These are phyloP conservation scores for Crocallis elinguaria DNA, from an alignment of 2,888 invertebrate species.

Conservation along the genomic window DNA sequence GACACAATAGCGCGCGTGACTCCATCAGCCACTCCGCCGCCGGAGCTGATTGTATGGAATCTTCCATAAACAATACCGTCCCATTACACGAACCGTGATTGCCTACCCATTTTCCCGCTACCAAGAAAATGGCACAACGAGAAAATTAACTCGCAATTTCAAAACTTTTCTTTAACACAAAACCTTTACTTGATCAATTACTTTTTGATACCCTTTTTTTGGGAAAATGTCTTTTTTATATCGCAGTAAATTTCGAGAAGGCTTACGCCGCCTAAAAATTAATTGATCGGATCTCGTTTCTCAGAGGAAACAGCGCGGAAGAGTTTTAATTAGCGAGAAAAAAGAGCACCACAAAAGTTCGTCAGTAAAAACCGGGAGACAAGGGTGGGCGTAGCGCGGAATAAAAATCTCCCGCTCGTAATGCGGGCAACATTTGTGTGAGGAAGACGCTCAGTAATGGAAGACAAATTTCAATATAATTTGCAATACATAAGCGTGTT, in stretches of 20 bases:
- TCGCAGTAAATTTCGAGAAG: constrained; percentile 76
- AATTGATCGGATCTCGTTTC: constrained; percentile 84
- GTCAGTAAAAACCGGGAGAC: constrained; percentile 81
- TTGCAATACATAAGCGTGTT: constrained; percentile 86
- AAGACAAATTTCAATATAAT: constrained; percentile 86
- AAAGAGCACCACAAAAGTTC: constrained; percentile 80
- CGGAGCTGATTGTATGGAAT: constrained; percentile 53
- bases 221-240: constrained; percentile 72
- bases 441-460: constrained; percentile 84
- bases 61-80: constrained; percentile 55
- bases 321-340: constrained; percentile 85
- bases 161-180: constrained; percentile 43
- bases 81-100: constrained; percentile 53
- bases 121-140: constrained; percentile 47
- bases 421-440: constrained; percentile 85
- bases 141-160: constrained; percentile 43
- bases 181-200: constrained; percentile 75
- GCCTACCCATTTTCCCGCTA: constrained; percentile 49
- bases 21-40: constrained; percentile 51
- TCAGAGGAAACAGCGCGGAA: constrained; percentile 83
- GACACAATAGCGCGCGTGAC: constrained; percentile 72
- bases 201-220: constrained; percentile 73
- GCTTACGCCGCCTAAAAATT: constrained; percentile 82
- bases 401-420: constrained; percentile 82
- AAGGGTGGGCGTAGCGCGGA: constrained; percentile 80